Evolutionary conservation across 64 coral and sea anemone genomes (phyloP).

Genomic region (Dendronephthya gigantea): DNA sequence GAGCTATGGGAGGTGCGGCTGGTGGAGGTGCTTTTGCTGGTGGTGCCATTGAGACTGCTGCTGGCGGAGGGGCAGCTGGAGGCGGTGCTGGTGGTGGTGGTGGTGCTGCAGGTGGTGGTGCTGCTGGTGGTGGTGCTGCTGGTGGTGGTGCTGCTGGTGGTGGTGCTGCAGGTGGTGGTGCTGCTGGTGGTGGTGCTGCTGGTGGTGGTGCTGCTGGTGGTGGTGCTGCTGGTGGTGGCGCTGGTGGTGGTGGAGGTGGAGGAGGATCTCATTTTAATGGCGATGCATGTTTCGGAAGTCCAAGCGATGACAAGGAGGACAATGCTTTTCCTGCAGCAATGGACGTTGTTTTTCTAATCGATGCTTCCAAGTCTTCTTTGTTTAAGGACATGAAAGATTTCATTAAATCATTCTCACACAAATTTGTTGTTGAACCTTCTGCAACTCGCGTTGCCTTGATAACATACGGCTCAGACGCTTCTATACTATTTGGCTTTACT

Average conservation of each 20-base stretch:
- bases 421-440: neutral
- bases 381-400: constrained; percentile 13
- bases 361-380: neutral
- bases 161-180: neutral
- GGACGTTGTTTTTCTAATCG: neutral
- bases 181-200: neutral
- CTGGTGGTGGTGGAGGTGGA: neutral
- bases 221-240: neutral
- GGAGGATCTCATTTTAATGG: neutral
- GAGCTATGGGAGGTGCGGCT: neutral
- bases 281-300: neutral
- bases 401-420: neutral
- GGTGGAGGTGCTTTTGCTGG: neutral
- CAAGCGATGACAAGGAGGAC: neutral
- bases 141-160: neutral
- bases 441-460: neutral
- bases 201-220: neutral
- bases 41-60: neutral
- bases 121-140: neutral
- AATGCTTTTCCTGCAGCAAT: constrained; percentile 4
- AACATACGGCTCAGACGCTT: constrained; percentile 2
- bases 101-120: neutral
- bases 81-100: neutral
- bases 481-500: neutral
- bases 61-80: neutral